Conservation (phyloP, 2,888 invertebrate species). For the Cheilosia variabilis region DNA sequence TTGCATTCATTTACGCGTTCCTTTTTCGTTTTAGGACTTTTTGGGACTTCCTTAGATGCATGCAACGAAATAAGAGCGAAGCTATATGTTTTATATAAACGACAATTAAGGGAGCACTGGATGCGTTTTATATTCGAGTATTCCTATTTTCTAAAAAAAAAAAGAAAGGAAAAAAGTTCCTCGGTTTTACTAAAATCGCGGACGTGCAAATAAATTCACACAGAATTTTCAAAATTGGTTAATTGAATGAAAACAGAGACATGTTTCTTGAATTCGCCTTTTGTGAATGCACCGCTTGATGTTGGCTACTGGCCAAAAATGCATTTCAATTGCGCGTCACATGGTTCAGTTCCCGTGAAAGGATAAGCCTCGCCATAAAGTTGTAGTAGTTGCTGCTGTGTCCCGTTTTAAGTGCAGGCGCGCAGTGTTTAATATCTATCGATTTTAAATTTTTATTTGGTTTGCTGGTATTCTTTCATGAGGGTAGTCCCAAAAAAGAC, state of each 20-base stretch:
- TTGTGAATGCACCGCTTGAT: slow-evolving; percentile 7
- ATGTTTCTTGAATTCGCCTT: slow-evolving; percentile 19
- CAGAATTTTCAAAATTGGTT: slow-evolving; percentile 23
- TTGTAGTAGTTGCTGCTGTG: slow-evolving; percentile 25
- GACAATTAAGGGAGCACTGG: neutral
- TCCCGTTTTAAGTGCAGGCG: neutral
- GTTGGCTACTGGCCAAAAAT: slow-evolving; percentile 51
- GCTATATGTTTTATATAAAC: no score
- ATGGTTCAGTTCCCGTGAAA: slow-evolving; percentile 37
- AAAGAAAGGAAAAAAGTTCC: neutral
- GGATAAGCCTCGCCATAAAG: slow-evolving; percentile 36
- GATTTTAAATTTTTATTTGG: neutral
- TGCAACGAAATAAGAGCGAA: no score
- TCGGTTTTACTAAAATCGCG: neutral
- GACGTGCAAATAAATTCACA: slow-evolving; percentile 2
- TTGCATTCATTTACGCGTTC: no score
- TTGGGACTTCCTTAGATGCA: no score
- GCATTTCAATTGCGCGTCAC: slow-evolving; percentile 41
- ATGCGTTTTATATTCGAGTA: neutral
- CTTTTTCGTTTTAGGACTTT: no score
- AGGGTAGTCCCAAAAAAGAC: neutral
- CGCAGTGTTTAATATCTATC: neutral
- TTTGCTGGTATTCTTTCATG: neutral
- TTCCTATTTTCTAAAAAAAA: slow-evolving; percentile 11
- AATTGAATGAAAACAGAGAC: slow-evolving; percentile 53